These are phyloP conservation scores for Lates calcarifer DNA, from an alignment of 2,113 vertebrate genomes.

Conservation along the genomic window DNA sequence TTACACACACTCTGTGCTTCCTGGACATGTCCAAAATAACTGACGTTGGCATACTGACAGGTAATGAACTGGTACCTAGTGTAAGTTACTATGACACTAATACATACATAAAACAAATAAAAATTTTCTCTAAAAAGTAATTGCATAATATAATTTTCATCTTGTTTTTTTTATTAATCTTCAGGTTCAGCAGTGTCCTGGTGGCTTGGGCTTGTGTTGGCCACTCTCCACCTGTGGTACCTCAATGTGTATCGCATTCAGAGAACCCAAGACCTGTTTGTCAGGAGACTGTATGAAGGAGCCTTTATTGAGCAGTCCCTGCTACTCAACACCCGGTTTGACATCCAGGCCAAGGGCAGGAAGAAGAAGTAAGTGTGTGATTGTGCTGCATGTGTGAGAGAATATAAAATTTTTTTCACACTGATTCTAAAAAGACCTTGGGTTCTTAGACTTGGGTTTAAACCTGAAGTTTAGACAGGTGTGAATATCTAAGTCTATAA, in stretches of 20 bases:
- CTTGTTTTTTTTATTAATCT: not conserved
- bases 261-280: slow-evolving; percentile 80
- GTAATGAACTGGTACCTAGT: slow-evolving; percentile 21
- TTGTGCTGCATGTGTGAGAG: not conserved
- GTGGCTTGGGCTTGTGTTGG: slow-evolving; percentile 76
- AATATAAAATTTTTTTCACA: not conserved
- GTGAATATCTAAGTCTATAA: too few relatives aligned
- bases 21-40: slow-evolving; percentile 38
- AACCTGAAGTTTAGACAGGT: too few relatives aligned
- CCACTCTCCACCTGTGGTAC: slow-evolving; percentile 75
- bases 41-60: slow-evolving; percentile 53
- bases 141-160: not conserved
- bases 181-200: slow-evolving; percentile 64
- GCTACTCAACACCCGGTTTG: slow-evolving; percentile 77
- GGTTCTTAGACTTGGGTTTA: not conserved
- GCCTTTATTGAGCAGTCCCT: slow-evolving; percentile 83
- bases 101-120: too few relatives aligned
- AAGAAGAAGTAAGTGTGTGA: slow-evolving; percentile 54
- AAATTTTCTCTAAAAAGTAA: too few relatives aligned
- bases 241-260: slow-evolving; percentile 75
- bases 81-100: not conserved
- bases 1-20: slow-evolving; percentile 63
- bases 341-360: slow-evolving; percentile 42
- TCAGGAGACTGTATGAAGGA: slow-evolving; percentile 77
- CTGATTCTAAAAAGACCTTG: too few relatives aligned